Evolutionary conservation across 1,140 invertebrate genomes (phyloP).

Genomic region (Sarcophaga peregrina): DNA sequence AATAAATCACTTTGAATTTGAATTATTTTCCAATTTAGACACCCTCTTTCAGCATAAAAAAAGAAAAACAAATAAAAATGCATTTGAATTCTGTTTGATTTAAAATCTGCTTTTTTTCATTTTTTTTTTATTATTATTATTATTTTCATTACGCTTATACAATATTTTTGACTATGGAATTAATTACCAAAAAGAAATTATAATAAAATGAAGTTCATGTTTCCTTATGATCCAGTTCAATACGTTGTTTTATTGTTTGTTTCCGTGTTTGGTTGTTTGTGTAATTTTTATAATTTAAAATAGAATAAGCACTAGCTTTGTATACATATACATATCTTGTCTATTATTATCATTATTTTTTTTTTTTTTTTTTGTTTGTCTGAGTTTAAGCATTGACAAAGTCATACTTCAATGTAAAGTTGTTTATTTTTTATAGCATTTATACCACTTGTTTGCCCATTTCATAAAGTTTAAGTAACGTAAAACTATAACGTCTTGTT

Average conservation of each 20-base stretch:
- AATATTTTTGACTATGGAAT: constrained; percentile 35
- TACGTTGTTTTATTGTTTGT: background rate
- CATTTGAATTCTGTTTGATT: background rate
- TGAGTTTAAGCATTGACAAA: background rate
- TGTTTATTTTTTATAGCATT: background rate
- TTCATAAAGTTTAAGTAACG: constrained; percentile 15
- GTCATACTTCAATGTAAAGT: background rate
- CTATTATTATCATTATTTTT: background rate
- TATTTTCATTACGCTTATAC: constrained; percentile 18
- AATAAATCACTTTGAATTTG: background rate
- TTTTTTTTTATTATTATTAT: constrained; percentile 32
- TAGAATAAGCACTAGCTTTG: background rate
- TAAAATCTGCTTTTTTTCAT: constrained; percentile 4
- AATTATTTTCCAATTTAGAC: background rate
- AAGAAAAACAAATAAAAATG: constrained; percentile 2
- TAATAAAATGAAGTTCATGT: constrained; percentile 14
- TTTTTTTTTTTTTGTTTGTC: background rate
- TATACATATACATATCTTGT: background rate
- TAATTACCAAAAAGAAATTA: constrained; percentile 21
- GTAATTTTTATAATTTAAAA: too few relatives aligned
- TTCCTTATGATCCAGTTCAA: background rate
- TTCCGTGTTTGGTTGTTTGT: background rate
- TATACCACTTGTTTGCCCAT: too few relatives aligned
- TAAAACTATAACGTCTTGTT: constrained; percentile 27
- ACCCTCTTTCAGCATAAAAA: background rate